Percentiles rank a stretch among this genome's conserved stretches.
phyloP scores from a whole-genome alignment of 1,140 invertebrate genomes.

The Brachionus angularis region DNA sequence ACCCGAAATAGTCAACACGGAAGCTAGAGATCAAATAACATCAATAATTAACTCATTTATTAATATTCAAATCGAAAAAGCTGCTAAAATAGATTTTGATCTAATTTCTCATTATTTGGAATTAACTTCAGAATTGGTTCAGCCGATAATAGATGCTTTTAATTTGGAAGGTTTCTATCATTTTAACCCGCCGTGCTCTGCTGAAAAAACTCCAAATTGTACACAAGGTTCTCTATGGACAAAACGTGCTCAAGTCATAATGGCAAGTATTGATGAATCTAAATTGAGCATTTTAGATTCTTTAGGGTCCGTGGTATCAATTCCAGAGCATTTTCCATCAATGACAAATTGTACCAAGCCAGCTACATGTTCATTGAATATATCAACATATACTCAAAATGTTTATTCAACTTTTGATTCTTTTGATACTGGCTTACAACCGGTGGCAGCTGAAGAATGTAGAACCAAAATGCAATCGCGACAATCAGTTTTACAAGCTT shows the following conservation, averaged over 20 bases:
- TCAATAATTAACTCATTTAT: not conserved
- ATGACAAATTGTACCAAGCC: slow-evolving; percentile 16
- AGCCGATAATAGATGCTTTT: slow-evolving; percentile 19
- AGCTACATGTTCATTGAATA: not conserved
- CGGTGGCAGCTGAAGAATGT: not conserved
- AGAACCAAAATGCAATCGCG: not conserved
- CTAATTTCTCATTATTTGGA: not conserved
- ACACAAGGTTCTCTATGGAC: slow-evolving; percentile 16
- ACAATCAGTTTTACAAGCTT: slow-evolving; percentile 33
- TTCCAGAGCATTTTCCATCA: slow-evolving; percentile 36
- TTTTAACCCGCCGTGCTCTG: slow-evolving; percentile 26
- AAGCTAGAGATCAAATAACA: not conserved
- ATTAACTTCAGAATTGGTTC: not conserved
- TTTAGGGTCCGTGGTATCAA: not conserved
- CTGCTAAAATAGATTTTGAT: not conserved
- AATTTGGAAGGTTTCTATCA: slow-evolving; percentile 41
- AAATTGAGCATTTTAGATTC: not conserved
- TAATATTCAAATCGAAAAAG: not conserved
- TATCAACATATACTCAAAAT: slow-evolving; percentile 33
- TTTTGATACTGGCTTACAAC: slow-evolving; percentile 24
- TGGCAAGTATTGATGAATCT: not conserved
- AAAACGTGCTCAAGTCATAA: slow-evolving; percentile 1
- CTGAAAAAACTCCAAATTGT: not conserved
- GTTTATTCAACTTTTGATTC: not conserved
- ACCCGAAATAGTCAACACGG: slow-evolving; percentile 7